These are phyloP conservation scores for Micrasema minimum DNA, from an alignment of 1,140 invertebrate species.

Conservation along the genomic window DNA sequence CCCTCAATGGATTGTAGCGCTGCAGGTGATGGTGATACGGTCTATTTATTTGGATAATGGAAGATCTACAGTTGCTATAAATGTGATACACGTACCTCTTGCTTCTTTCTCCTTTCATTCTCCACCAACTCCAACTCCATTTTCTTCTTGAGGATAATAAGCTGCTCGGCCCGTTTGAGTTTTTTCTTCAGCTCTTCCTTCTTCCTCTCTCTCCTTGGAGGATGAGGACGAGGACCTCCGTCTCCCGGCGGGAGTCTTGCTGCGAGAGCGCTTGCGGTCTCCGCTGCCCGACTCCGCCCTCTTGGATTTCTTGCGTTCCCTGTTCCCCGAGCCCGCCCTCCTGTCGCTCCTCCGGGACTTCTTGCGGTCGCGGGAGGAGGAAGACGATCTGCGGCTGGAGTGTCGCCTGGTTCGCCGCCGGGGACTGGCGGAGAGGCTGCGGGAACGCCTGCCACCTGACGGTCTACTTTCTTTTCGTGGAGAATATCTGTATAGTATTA, in stretches of 20 bases:
- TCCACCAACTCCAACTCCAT: conserved; percentile 67
- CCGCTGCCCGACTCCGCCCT: not conserved
- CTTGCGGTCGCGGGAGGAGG: not conserved
- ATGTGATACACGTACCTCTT: too few relatives aligned
- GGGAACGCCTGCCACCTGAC: not conserved
- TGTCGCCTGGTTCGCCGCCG: too few relatives aligned
- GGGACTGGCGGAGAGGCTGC: not conserved
- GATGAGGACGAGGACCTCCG: conserved; percentile 42
- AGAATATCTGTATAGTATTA: too few relatives aligned
- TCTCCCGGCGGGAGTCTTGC: conserved; percentile 4
- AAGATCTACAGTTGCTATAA: too few relatives aligned
- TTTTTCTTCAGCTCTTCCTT: conserved; percentile 59
- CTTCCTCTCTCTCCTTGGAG: conserved; percentile 41
- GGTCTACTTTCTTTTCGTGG: too few relatives aligned
- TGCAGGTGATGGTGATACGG: too few relatives aligned
- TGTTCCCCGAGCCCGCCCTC: not conserved
- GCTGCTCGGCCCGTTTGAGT: conserved; percentile 63
- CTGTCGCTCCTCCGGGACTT: not conserved
- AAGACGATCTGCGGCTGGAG: not conserved
- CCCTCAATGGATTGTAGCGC: too few relatives aligned
- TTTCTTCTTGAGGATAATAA: conserved; percentile 67
- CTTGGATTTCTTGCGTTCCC: not conserved
- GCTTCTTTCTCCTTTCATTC: conserved; percentile 58
- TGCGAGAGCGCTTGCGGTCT: conserved; percentile 17
- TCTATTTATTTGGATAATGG: too few relatives aligned